Base-by-base conservation (phyloP, 2,113 vertebrate genomes). In the Mormoops blainvillei region DNA sequence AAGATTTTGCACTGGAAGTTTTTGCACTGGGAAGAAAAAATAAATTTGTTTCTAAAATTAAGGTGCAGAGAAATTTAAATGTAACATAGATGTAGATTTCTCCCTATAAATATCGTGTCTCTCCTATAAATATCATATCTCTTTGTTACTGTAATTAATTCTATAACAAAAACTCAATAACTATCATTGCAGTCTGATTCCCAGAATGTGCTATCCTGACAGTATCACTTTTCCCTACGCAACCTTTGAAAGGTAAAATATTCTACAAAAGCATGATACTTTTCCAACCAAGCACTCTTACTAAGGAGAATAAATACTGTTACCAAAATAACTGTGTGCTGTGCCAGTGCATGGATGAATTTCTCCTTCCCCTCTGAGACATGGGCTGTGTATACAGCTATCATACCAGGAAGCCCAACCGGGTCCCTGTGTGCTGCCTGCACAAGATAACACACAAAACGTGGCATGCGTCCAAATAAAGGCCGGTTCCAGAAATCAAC, bases 361-460 rank as follows among this genome's bases (percentile, higher is more conserved):
- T n/a, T 24, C 45, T 50, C 50, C 20, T 36, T 48, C 48, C n/a
- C 45, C 19, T 33, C 56, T 31, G 52, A 85, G 71, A 81, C 26
- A 36, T 0, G 5, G 58, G 41, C n/a, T 91, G 10, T 31, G 8
- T 1, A 65, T 14, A 74, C 1, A 78, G 38, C 14, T 45, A 76
- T 26, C 7, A 0, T 4, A 56, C 41, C 78, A 84, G 89, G 83
- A 94, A 89, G 76, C 26, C 52, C 89, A 76, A 56, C 26, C 52
- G 31, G 31, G 41, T 45, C 54, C 19, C n/a, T 24, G 67, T 3
- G 41, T 45, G 33, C 78, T 85, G 73, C n/a, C 81, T 36, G 15
- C 16, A 68, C 38, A 84, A 89, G 89, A 70, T 89, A 93, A 87
- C 83, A 78, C 9, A 73, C 18, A 94, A 56, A 90, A 83, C n/a